phyloP scores from a whole-genome alignment of 2,888 invertebrate species.

The Eumerus sabulonum region DNA sequence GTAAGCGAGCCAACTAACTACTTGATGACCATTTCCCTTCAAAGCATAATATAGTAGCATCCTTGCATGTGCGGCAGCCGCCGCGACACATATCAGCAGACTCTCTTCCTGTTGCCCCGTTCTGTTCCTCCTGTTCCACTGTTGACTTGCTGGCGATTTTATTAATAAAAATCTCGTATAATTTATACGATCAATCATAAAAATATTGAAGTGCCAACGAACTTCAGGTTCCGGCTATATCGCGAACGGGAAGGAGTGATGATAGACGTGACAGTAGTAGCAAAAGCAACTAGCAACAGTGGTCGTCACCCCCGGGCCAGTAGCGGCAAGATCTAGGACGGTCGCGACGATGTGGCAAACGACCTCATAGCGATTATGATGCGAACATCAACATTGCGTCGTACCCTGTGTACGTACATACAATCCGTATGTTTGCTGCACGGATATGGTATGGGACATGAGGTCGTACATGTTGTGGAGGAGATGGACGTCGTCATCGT shows the following conservation, averaged over 20 bases:
- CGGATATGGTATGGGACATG: not conserved
- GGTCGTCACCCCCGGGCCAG: too few relatives aligned
- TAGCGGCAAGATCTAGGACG: conserved; percentile 15
- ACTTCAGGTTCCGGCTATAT: conserved; percentile 56
- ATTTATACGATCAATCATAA: conserved; percentile 67
- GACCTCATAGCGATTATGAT: conserved; percentile 59
- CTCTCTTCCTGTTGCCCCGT: not conserved
- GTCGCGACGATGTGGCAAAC: conserved; percentile 61
- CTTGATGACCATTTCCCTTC: conserved; percentile 54
- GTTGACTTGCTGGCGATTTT: conserved; percentile 49
- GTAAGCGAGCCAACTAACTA: conserved; percentile 18
- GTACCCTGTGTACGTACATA: conserved; percentile 3
- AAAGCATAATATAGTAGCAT: conserved; percentile 26
- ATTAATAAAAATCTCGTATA: conserved; percentile 65
- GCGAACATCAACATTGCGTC: conserved; percentile 24
- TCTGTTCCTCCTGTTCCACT: conserved; percentile 1
- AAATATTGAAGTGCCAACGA: conserved; percentile 65
- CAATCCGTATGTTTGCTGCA: not conserved
- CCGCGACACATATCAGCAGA: not conserved
- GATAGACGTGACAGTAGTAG: conserved; percentile 33
- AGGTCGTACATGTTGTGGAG: conserved; percentile 1
- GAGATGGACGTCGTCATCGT: conserved; percentile 58
- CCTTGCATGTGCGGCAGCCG: conserved; percentile 32
- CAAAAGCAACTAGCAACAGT: conserved; percentile 21
- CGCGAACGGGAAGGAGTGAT: not conserved